Evolutionary conservation across 2,888 invertebrate species (phyloP), one percentile per base, ranked within the genome.

Genomic region (Patella caerulea): DNA sequence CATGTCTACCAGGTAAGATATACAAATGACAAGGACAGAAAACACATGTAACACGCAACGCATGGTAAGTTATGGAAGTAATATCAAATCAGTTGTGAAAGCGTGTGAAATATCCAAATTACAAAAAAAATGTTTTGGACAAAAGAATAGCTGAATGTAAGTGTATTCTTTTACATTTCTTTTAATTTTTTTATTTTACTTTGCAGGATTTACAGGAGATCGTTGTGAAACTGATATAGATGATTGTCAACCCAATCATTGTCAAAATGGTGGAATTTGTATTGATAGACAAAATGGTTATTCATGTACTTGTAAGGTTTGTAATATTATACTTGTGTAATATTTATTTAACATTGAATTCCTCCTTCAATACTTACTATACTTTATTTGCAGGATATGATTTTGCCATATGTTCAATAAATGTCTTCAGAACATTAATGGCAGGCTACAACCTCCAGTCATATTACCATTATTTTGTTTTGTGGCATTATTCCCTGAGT

Each of bases 1-100:
- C 75, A 34, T 87, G 87, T 72, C 74, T 73, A 53, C 76, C 78
- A 72, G 85, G 86, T 71, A 83, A 83, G 81, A 76, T 74, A 17
- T n/a, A 71, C 45, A 55, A 59, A 56, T 59, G 75, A 34, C 34
- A 34, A 34, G 34, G 7, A 34, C 34, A 34, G 4, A 34, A 34
- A 34, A 34, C 34, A 45, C 45, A 45, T 45, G 9, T 9, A 45
- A 45, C 9, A 9, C 9, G 9, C 45, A 45, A 45, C 45, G 1
- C 45, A 7, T 34, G 4, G 34, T 34, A 45, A 45, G 9, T 45
- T 45, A 9, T 45, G 45, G 45, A 45, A 45, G 45, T 9, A 45
- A 7, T 45, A 45, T 45, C 45, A 45, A 9, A 45, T 45, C 7
- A 45, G 9, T 45, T 45, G 45, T 45, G 45, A 45, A 45, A 45